Evolutionary conservation across 2,113 vertebrate species (phyloP).

Genomic region (Cephalophus harveyi): DNA sequence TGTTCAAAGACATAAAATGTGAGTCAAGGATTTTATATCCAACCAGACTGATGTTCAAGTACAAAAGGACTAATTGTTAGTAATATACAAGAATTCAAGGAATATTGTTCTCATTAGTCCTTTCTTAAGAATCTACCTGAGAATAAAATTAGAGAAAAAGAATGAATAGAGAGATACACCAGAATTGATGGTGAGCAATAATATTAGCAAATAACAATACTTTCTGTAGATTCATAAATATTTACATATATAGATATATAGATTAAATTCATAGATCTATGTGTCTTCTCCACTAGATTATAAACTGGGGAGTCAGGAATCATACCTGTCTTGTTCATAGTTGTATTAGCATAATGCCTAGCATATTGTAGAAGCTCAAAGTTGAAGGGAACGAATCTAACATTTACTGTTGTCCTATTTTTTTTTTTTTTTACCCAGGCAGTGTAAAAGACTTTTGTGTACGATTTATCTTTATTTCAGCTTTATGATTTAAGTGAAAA

Average conservation of each 20-base stretch:
- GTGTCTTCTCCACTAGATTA: not conserved
- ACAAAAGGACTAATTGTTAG: not conserved
- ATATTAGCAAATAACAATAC: not conserved
- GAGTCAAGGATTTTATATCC: conserved; percentile 20
- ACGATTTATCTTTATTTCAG: not conserved
- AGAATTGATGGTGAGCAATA: not conserved
- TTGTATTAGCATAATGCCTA: not conserved
- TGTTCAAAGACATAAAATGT: not conserved
- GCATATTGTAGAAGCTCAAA: not conserved
- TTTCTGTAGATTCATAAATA: not conserved
- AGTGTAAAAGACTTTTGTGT: not conserved
- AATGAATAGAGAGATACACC: not conserved
- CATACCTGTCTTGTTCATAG: not conserved
- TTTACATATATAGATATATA: not conserved
- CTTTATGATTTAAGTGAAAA: not conserved
- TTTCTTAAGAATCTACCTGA: not conserved
- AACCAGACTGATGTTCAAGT: not conserved
- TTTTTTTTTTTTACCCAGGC: not conserved
- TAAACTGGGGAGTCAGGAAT: not conserved
- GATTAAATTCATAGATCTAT: not conserved
- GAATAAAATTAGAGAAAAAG: not conserved
- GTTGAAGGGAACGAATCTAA: not conserved
- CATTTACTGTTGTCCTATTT: not conserved
- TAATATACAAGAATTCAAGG: not conserved
- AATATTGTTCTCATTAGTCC: not conserved